These are phyloP conservation scores for Hippocampus zosterae DNA, from an alignment of 2,113 vertebrate genomes.

Conservation along the genomic window DNA sequence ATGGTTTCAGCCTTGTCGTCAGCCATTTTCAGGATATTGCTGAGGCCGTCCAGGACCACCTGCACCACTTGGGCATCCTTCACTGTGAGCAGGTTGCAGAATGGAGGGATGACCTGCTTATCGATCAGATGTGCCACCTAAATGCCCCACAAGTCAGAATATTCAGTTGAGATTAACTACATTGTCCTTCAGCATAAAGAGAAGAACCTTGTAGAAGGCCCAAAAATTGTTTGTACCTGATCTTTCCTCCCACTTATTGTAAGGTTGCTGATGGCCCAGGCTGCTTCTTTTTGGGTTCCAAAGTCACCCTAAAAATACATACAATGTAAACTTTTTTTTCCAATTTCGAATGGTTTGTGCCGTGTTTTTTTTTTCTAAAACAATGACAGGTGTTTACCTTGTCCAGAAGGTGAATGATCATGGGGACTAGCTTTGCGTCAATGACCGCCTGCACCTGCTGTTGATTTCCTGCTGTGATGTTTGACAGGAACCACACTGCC, in stretches of 20 bases:
- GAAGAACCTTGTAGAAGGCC: too few species aligned
- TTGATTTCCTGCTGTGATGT: conserved; percentile 99
- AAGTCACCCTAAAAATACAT: conserved; percentile 85
- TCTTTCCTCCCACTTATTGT: conserved; percentile 98
- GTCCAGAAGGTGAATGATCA: conserved; percentile 98
- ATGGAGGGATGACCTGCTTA: conserved; percentile 96
- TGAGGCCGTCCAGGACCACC: conserved; percentile 96
- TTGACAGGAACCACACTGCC: conserved; percentile 99
- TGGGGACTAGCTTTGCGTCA: conserved; percentile 95
- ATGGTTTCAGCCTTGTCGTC: conserved; percentile 97
- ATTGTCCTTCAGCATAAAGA: not conserved
- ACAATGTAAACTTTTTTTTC: not conserved
- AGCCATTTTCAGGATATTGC: conserved; percentile 99
- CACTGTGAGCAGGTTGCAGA: conserved; percentile 96
- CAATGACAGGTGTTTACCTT: conserved; percentile 75
- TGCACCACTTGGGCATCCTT: conserved; percentile 98
- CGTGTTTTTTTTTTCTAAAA: not conserved
- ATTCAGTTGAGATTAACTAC: not conserved
- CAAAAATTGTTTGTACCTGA: conserved; percentile 74
- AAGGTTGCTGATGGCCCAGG: conserved; percentile 99
- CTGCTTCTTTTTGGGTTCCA: conserved; percentile 98
- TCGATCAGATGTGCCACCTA: conserved; percentile 97
- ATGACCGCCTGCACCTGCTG: conserved; percentile 99
- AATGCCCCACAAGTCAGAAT: not conserved
- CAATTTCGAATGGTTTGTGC: not conserved